Evolutionary conservation across 2,888 invertebrate species (phyloP).

Genomic region (Tinea pellionella): DNA sequence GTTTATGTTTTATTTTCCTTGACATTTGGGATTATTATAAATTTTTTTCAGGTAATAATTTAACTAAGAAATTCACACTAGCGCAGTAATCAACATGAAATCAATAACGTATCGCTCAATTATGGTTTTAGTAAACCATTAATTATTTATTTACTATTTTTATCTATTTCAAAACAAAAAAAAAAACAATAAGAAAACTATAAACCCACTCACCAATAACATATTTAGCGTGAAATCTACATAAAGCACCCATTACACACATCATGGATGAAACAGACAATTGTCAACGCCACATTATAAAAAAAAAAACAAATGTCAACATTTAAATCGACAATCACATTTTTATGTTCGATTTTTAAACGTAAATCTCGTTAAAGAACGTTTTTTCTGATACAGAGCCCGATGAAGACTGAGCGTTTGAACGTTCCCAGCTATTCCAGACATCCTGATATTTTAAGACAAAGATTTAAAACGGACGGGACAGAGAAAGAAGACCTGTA

Average conservation of each 20-base stretch:
- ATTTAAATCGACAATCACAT: conserved; percentile 5
- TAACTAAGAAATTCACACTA: no score
- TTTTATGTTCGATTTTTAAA: conserved; percentile 14
- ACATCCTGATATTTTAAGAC: background rate
- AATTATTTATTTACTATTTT: no score
- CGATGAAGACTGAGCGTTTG: background rate
- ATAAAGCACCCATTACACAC: conserved; percentile 62
- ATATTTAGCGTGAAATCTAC: conserved; percentile 60
- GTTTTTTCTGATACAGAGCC: background rate
- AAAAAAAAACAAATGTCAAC: conserved; percentile 6
- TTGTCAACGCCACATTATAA: conserved; percentile 17
- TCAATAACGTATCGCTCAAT: no score
- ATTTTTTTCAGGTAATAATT: no score
- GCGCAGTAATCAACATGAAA: no score
- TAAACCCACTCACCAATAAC: conserved; percentile 55
- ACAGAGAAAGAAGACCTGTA: background rate
- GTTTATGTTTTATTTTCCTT: no score
- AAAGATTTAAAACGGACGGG: background rate
- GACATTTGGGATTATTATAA: no score
- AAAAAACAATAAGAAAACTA: no score
- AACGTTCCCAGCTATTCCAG: background rate
- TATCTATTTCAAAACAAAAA: no score
- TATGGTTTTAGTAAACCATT: no score
- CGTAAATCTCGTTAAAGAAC: background rate
- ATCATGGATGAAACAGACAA: conserved; percentile 23